phyloP scores from a whole-genome alignment of 1,140 invertebrate genomes.

The Colletes gigas region DNA sequence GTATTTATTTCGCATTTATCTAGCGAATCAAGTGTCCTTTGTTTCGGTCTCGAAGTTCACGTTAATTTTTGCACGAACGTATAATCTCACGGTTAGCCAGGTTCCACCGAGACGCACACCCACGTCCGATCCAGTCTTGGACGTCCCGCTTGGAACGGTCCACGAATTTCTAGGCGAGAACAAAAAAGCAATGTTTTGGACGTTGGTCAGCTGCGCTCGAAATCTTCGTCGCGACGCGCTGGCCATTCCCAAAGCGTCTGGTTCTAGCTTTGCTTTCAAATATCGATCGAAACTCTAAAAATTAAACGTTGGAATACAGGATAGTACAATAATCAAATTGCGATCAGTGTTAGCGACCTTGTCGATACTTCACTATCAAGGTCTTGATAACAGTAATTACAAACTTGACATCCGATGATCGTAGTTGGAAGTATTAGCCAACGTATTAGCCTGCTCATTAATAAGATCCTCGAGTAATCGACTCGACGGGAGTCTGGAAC shows the following conservation, averaged over 20 bases:
- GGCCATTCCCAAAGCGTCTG: neutral
- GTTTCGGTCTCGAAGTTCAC: neutral
- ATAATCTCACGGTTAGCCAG: constrained; percentile 7
- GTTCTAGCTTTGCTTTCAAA: neutral
- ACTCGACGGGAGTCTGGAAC: no score
- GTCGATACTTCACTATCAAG: no score
- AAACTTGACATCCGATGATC: no score
- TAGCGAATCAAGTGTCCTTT: neutral
- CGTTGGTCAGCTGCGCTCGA: neutral
- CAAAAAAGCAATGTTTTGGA: constrained; percentile 3
- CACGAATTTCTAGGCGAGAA: neutral
- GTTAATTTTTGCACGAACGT: neutral
- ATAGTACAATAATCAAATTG: no score
- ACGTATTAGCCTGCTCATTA: no score
- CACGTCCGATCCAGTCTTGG: constrained; percentile 34
- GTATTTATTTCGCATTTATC: neutral
- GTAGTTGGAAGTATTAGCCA: no score
- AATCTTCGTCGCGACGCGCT: neutral
- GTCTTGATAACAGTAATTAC: no score
- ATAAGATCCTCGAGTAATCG: no score
- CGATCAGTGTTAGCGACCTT: no score
- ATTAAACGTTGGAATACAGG: no score
- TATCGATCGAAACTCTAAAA: no score
- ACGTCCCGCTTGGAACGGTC: constrained; percentile 1
- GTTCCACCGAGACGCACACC: constrained; percentile 2